phyloP scores from a whole-genome alignment of 2,113 vertebrate species.

The Engystomops pustulosus region DNA sequence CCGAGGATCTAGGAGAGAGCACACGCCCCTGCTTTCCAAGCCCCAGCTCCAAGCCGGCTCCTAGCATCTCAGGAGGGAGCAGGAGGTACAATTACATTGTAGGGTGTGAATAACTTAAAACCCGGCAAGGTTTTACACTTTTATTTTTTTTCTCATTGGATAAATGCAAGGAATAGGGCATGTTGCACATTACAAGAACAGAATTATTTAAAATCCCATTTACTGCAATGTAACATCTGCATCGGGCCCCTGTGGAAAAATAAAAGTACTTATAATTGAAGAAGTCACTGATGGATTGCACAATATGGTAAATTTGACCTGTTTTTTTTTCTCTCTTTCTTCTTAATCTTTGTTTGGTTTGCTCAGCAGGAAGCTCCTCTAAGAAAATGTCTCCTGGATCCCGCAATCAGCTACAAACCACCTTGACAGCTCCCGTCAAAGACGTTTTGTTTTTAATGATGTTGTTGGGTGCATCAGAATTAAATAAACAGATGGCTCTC shows the following conservation, averaged over 20 bases:
- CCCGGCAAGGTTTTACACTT: too few relatives aligned
- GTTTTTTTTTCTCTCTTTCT: not conserved
- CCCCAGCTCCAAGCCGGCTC: too few relatives aligned
- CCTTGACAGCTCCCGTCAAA: slow-evolving; percentile 51
- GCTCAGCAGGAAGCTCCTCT: slow-evolving; percentile 6
- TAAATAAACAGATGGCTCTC: slow-evolving; percentile 47
- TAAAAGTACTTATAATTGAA: not conserved
- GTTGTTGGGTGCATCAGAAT: slow-evolving; percentile 45
- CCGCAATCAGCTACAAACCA: slow-evolving; percentile 38
- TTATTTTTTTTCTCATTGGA: too few relatives aligned
- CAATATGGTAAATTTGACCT: not conserved
- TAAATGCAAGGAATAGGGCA: not conserved
- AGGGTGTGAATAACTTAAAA: too few relatives aligned
- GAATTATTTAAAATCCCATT: not conserved
- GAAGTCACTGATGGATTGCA: not conserved
- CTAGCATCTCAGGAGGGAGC: too few relatives aligned
- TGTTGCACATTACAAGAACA: not conserved
- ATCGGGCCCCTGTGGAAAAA: not conserved
- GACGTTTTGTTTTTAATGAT: slow-evolving; percentile 52
- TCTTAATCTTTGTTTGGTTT: not conserved
- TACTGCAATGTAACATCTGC: not conserved
- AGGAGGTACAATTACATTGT: too few relatives aligned
- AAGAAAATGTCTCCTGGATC: slow-evolving; percentile 24
- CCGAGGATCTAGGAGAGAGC: too few relatives aligned
- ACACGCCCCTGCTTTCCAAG: too few relatives aligned